A percentile compares a stretch with the other conserved stretches of the same genome.
phyloP scores from a whole-genome alignment of 2,888 invertebrate genomes.

The Agriopis aurantiaria region DNA sequence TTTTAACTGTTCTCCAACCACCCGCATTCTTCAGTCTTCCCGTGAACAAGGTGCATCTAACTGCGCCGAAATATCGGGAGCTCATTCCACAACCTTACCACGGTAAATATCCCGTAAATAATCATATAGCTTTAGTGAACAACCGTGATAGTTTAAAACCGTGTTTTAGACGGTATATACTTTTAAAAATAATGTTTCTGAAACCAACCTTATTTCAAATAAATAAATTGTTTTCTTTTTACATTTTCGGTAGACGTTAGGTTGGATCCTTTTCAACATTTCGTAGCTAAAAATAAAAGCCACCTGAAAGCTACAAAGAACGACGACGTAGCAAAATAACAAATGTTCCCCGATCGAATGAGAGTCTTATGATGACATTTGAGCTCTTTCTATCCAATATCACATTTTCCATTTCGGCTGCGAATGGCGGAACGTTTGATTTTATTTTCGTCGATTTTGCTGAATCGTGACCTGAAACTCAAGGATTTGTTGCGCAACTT shows the following conservation, averaged over 20 bases:
- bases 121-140: too few relatives aligned
- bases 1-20: too few relatives aligned
- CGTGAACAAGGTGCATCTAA: too few relatives aligned
- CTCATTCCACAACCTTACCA: too few relatives aligned
- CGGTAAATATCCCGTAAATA: too few relatives aligned
- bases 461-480: constrained; percentile 76
- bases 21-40: too few relatives aligned
- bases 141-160: too few relatives aligned
- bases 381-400: constrained; percentile 68
- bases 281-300: constrained; percentile 29
- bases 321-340: constrained; percentile 37
- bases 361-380: constrained; percentile 68
- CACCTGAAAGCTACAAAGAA: constrained; percentile 31
- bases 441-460: constrained; percentile 79
- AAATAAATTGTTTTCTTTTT: constrained; percentile 6
- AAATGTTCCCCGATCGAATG: constrained; percentile 48
- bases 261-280: constrained; percentile 20
- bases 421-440: constrained; percentile 72
- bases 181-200: neutral
- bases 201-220: neutral
- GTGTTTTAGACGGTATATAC: neutral
- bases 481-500: constrained; percentile 73
- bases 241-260: constrained; percentile 1
- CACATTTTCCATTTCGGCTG: constrained; percentile 70
- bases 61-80: too few relatives aligned